phyloP scores from a whole-genome alignment of 2,888 invertebrate species.

The Stegana nigrithorax region DNA sequence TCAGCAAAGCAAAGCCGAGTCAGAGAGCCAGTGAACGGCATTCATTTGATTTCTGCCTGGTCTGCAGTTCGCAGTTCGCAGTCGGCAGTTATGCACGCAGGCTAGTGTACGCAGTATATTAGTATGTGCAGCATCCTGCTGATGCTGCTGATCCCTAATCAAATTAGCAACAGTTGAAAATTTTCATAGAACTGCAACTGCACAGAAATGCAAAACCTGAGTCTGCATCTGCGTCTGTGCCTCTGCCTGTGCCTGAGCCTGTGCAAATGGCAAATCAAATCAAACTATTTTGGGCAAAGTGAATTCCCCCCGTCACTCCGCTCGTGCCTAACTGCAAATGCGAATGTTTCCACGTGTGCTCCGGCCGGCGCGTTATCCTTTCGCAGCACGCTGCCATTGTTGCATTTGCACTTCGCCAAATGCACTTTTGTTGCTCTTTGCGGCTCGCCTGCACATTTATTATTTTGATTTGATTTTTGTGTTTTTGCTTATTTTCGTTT shows the following conservation, averaged over 20 bases:
- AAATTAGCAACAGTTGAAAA: slow-evolving; percentile 63
- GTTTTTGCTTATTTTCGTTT: neutral
- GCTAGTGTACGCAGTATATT: neutral
- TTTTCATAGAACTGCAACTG: slow-evolving; percentile 1
- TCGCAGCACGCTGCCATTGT: neutral
- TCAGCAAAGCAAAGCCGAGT: neutral
- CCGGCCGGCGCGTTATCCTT: neutral
- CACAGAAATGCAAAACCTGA: neutral
- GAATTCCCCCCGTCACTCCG: neutral
- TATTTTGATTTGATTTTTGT: slow-evolving; percentile 6
- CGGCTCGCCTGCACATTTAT: too few relatives aligned
- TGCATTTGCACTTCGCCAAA: too few relatives aligned
- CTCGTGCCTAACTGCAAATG: slow-evolving; percentile 2
- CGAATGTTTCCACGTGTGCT: neutral
- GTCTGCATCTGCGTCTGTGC: too few relatives aligned
- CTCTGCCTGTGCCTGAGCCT: too few relatives aligned
- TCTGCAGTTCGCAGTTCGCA: slow-evolving; percentile 3
- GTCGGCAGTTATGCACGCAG: neutral
- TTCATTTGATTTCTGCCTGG: slow-evolving; percentile 13
- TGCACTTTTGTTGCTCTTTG: neutral
- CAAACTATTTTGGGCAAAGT: slow-evolving; percentile 8
- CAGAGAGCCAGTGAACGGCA: too few relatives aligned
- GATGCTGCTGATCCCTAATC: slow-evolving; percentile 53
- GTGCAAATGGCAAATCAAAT: slow-evolving; percentile 6
- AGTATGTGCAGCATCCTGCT: too few relatives aligned